Evolutionary conservation across 1,140 invertebrate species (phyloP).

Genomic region (Trichogramma pretiosum): DNA sequence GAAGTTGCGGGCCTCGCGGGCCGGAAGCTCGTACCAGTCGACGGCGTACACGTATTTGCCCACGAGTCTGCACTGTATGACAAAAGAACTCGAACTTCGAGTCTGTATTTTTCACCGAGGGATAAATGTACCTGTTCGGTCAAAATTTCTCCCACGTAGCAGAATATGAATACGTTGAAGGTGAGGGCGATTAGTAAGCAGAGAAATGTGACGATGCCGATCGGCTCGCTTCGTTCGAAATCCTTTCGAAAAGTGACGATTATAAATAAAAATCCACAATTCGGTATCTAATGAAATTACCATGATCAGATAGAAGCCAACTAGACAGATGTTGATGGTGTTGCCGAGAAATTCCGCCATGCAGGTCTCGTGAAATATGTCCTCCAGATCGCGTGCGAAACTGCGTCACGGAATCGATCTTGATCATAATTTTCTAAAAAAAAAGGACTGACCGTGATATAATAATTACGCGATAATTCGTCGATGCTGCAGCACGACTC

Average conservation of each 20-base stretch:
- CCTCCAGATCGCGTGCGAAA: conserved; percentile 19
- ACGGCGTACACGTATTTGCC: conserved; percentile 7
- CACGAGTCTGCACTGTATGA: conserved; percentile 10
- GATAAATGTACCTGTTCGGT: conserved; percentile 8
- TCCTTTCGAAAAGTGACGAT: not conserved
- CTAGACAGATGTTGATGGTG: conserved; percentile 20
- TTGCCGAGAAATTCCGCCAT: conserved; percentile 23
- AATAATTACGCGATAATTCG: not conserved
- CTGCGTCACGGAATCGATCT: conserved; percentile 4
- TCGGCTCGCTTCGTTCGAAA: not conserved
- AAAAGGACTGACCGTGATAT: not conserved
- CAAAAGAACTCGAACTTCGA: not conserved
- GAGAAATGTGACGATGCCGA: not conserved
- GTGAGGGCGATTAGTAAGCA: conserved; percentile 5
- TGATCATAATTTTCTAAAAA: not conserved
- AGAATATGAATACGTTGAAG: conserved; percentile 18
- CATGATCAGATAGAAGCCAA: conserved; percentile 19
- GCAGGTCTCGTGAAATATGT: conserved; percentile 18
- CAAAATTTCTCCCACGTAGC: conserved; percentile 16
- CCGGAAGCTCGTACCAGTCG: conserved; percentile 23
- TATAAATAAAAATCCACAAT: not conserved
- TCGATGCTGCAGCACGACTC: not conserved
- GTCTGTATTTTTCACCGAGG: not conserved
- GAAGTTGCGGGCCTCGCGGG: conserved; percentile 14
- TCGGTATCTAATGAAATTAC: conserved; percentile 1